Conservation (phyloP, 2,797 vertebrate species). For the Lacerta agilis region DNA sequence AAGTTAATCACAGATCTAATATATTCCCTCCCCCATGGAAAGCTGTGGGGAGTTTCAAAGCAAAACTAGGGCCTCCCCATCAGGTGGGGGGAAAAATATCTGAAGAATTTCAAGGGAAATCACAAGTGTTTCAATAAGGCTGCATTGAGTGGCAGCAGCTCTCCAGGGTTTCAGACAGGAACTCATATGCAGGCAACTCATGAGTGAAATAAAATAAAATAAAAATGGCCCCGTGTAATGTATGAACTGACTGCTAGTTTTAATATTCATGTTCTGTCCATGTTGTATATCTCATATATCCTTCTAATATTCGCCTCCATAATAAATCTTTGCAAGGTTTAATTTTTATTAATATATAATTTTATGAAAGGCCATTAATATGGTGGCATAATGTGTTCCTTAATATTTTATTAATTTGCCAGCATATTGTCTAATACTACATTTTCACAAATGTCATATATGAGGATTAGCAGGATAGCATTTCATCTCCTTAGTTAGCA, state of each 20-base stretch:
- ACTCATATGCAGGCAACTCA: not conserved
- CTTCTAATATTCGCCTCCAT: not conserved
- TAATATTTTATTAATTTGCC: conserved; percentile 22
- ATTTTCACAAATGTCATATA: conserved; percentile 12
- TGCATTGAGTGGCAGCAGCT: too few relatives aligned
- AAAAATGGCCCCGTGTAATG: not conserved
- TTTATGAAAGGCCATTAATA: conserved; percentile 15
- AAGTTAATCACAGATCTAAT: not conserved
- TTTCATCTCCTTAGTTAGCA: conserved; percentile 37
- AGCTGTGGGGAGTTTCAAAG: not conserved
- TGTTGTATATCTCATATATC: not conserved
- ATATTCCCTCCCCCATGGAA: too few relatives aligned
- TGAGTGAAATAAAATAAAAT: not conserved
- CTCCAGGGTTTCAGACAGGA: too few relatives aligned
- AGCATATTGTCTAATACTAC: not conserved
- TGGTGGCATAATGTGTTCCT: conserved; percentile 4
- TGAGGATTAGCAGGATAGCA: not conserved
- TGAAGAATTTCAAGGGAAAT: not conserved
- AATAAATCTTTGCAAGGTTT: conserved; percentile 6
- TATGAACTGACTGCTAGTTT: not conserved
- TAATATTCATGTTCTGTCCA: not conserved
- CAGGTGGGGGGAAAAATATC: not conserved
- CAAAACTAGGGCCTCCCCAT: not conserved
- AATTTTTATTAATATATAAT: conserved; percentile 22
- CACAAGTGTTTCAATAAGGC: not conserved